phyloP scores from a whole-genome alignment of 2,113 vertebrate species.

The Gymnorhina tibicen region DNA sequence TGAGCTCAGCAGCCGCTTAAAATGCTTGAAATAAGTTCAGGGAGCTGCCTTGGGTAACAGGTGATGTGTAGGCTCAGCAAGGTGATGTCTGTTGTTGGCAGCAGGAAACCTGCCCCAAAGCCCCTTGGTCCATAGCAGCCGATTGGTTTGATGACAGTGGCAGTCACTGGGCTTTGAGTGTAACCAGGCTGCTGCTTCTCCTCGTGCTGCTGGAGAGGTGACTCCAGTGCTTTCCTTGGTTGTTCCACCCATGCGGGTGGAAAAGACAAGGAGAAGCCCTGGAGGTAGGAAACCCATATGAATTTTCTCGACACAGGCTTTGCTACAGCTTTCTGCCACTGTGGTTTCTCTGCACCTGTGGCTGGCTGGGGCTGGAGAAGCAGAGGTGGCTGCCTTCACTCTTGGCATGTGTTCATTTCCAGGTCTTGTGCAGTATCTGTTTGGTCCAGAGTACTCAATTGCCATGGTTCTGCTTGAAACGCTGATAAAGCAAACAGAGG shows the following conservation, averaged over 20 bases:
- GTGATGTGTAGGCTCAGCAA: not conserved
- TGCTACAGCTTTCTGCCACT: not conserved
- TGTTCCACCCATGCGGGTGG: not conserved
- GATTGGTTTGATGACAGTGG: rapidly evolving
- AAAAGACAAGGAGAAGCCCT: not conserved
- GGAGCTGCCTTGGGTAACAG: not conserved
- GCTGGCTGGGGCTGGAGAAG: not conserved
- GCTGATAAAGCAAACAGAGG: not conserved
- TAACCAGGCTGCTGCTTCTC: not conserved
- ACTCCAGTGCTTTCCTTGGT: not conserved
- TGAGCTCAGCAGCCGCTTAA: rapidly evolving
- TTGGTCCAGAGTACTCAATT: not conserved
- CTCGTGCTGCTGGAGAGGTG: not conserved
- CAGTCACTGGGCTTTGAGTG: rapidly evolving
- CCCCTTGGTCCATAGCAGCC: not conserved
- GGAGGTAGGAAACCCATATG: rapidly evolving
- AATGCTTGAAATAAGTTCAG: not conserved
- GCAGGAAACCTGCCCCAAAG: not conserved
- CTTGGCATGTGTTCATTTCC: not conserved
- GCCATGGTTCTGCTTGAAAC: not conserved
- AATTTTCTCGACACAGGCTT: rapidly evolving
- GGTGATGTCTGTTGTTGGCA: rapidly evolving
- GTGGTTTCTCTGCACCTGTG: not conserved
- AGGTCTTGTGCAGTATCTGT: not conserved
- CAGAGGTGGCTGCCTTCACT: not conserved